Evolutionary conservation across 2,113 vertebrate species (phyloP), one percentile per base, ranked within the genome.

Genomic region (Bungarus multicinctus): DNA sequence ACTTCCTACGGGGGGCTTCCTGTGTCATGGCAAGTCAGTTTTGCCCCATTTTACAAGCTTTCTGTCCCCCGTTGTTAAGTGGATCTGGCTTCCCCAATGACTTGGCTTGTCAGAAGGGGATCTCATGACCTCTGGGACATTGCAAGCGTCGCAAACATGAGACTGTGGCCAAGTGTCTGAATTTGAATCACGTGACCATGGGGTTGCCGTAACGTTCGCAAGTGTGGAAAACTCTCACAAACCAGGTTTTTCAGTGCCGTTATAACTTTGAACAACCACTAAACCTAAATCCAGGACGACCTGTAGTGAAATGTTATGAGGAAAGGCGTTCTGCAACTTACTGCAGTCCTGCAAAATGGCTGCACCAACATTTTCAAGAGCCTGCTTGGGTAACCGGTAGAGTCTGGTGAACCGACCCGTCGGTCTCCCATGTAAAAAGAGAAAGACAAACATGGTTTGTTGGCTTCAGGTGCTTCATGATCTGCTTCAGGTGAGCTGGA

Each of bases 191-290:
- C 4, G 2, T n/a, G 30, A 69, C 2, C 12, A 0, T 11, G 27
- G 27, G 60, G 60, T 27, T 30, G 25, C 25, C 10, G 0, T 14
- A n/a, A n/a, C 1, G 11, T 5, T 1, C 1, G 4, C 14, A 4
- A 64, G 27, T 4, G 30, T 64, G 60, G 30, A 14, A 64, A n/a
- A 64, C 11, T 0, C 11, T 64, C 27, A n/a, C 14, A n/a, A 14
- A n/a, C 14, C 60, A 14, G 1, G 12, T 64, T 64, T 64, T 14
- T 12, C 30, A n/a, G 4, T 12, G 30, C 27, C 1, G 11, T n/a
- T 30, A 4, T n/a, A 64, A 64, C 60, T 14, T 30, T n/a, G 64
- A 69, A 34, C 30, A 2, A 2, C 16, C 30, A 69, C 30, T 16
- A 27, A 10, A 60, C 25, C 1, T 27, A 60, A 60, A 60, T 27